A percentile compares a stretch with the other conserved stretches of the same genome.
phyloP scores from a whole-genome alignment of 1,140 invertebrate genomes.

The Pararge aegeria region DNA sequence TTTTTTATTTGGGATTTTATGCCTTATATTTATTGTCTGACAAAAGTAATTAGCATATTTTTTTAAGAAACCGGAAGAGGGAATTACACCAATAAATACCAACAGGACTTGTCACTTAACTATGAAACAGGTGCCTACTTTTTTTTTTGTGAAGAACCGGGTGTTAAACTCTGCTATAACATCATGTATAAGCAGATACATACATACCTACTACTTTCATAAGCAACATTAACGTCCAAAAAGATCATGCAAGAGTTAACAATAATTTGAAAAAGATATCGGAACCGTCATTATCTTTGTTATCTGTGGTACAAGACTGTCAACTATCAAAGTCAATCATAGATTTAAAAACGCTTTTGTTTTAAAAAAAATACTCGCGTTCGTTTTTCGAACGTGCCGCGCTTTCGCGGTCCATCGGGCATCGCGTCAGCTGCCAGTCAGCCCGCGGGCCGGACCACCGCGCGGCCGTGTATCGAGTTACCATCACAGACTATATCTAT shows the following conservation, averaged over 20 bases:
- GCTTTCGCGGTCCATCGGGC: slow-evolving; percentile 77
- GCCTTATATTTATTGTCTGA: no score
- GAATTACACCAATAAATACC: no score
- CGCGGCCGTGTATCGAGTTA: slow-evolving; percentile 62
- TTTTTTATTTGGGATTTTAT: no score
- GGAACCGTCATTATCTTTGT: slow-evolving; percentile 9
- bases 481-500: slow-evolving; percentile 48
- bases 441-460: slow-evolving; percentile 60
- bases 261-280: slow-evolving; percentile 31
- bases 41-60: no score
- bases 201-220: neutral
- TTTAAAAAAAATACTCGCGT: slow-evolving; percentile 43
- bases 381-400: slow-evolving; percentile 66
- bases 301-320: slow-evolving; percentile 38
- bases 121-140: no score
- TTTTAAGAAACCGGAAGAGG: no score
- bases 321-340: slow-evolving; percentile 53
- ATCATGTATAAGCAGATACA: neutral
- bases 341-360: slow-evolving; percentile 33
- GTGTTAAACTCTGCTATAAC: no score
- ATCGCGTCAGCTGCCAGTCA: slow-evolving; percentile 73
- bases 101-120: no score
- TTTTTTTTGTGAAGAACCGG: no score
- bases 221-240: neutral
- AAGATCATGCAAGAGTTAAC: slow-evolving; percentile 9